A percentile compares a stretch with the other conserved stretches of the same genome.
Evolutionary conservation across 1,140 invertebrate species (phyloP).

Genomic region (Chlorops oryzae): DNA sequence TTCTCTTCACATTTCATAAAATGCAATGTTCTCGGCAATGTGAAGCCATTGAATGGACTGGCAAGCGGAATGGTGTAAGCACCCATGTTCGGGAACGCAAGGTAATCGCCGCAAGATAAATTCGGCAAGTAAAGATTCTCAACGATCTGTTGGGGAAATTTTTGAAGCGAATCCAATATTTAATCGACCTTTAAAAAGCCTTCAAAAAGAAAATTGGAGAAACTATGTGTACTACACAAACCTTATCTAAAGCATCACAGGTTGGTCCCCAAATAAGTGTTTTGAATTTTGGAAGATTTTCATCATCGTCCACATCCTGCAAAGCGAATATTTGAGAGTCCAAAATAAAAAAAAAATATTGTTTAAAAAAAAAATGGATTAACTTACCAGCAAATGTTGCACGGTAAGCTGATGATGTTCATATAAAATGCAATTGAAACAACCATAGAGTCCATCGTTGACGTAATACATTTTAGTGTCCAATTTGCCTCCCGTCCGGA

Average conservation of each 20-base stretch:
- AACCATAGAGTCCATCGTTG: slow-evolving; percentile 97
- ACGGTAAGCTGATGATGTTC: slow-evolving; percentile 68
- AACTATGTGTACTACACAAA: slow-evolving; percentile 39
- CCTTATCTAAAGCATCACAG: slow-evolving; percentile 88
- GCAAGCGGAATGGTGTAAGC: slow-evolving; percentile 88
- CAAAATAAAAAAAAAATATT: too few relatives aligned
- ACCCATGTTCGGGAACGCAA: slow-evolving; percentile 88
- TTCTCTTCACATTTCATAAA: slow-evolving; percentile 26
- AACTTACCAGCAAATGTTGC: slow-evolving; percentile 27
- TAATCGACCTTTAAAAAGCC: not conserved
- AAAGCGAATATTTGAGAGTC: not conserved
- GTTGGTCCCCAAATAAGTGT: slow-evolving; percentile 88
- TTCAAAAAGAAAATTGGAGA: not conserved
- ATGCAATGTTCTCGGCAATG: slow-evolving; percentile 30
- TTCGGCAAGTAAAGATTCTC: slow-evolving; percentile 64
- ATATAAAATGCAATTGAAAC: slow-evolving; percentile 94
- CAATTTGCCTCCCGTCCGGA: slow-evolving; percentile 51
- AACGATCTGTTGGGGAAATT: slow-evolving; percentile 28
- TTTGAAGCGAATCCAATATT: too few relatives aligned
- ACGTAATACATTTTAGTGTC: slow-evolving; percentile 88
- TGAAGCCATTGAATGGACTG: slow-evolving; percentile 87
- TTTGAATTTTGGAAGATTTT: slow-evolving; percentile 29
- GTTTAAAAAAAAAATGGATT: too few relatives aligned
- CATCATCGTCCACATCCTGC: slow-evolving; percentile 15
- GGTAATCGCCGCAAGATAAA: slow-evolving; percentile 74